Percentiles rank a stretch among this genome's conserved stretches.
Conservation (phyloP, 2,888 invertebrate species). For the Sinohyriopsis cumingii region DNA sequence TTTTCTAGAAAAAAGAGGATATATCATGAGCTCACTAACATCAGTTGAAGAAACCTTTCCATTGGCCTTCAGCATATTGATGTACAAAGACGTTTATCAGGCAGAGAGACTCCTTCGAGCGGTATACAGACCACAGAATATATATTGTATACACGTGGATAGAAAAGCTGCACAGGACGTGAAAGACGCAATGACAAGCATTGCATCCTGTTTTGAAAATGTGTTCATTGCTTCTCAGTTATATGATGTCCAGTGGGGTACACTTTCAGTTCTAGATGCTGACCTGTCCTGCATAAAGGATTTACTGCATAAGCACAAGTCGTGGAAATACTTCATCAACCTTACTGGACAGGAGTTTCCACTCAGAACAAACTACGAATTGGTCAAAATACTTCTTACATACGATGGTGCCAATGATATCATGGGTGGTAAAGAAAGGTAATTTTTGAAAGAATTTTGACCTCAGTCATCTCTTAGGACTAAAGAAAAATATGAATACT, state of each 20-base stretch:
- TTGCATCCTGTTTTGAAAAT: constrained; percentile 50
- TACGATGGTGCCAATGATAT: constrained; percentile 64
- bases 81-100: constrained; percentile 45
- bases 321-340: constrained; percentile 68
- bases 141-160: constrained; percentile 61
- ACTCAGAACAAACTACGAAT: constrained; percentile 61
- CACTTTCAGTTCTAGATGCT: constrained; percentile 54
- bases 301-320: constrained; percentile 31
- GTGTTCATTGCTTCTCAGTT: constrained; percentile 42
- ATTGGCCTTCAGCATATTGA: constrained; percentile 50
- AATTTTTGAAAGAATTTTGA: background rate
- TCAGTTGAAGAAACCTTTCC: constrained; percentile 44
- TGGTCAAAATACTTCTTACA: constrained; percentile 58
- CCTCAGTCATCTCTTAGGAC: too few relatives aligned
- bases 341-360: constrained; percentile 68
- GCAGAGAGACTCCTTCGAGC: constrained; percentile 46
- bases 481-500: too few relatives aligned
- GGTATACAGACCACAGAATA: constrained; percentile 59
- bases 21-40: constrained; percentile 26
- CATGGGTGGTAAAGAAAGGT: constrained; percentile 45
- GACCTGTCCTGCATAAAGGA: constrained; percentile 58
- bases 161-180: constrained; percentile 26
- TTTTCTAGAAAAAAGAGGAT: constrained; percentile 27
- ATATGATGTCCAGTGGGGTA: constrained; percentile 55
- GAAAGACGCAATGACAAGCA: constrained; percentile 18